These are phyloP conservation scores for Pycnomerus fuliginosus DNA, from an alignment of 2,888 invertebrate species.

Conservation along the genomic window DNA sequence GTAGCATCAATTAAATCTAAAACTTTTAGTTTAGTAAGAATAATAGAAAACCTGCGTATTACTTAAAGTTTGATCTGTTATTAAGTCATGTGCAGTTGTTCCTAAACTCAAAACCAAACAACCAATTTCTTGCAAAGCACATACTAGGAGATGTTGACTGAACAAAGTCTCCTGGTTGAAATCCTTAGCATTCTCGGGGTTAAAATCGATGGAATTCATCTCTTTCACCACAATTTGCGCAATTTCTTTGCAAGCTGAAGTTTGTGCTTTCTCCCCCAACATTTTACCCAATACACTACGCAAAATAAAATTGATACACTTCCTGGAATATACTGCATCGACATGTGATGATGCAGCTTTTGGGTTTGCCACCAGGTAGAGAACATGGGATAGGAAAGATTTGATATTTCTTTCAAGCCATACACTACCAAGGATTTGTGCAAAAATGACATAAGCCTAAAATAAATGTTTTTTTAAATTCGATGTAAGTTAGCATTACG, in stretches of 20 bases:
- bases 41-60: too few species aligned
- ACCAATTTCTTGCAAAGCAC: conserved; percentile 92
- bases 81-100: conserved; percentile 89
- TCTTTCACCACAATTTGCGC: conserved; percentile 89
- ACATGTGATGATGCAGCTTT: conserved; percentile 95
- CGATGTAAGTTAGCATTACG: conserved; percentile 59
- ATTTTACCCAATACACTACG: conserved; percentile 90
- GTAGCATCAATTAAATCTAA: conserved; percentile 74
- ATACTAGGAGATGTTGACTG: conserved; percentile 88
- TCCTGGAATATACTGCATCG: conserved; percentile 95
- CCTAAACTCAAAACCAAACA: conserved; percentile 86
- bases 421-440: conserved; percentile 87
- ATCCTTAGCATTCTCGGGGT: conserved; percentile 89
- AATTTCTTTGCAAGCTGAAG: conserved; percentile 92
- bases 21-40: conserved; percentile 1
- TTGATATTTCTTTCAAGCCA: conserved; percentile 95
- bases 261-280: conserved; percentile 96
- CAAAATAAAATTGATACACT: conserved; percentile 94
- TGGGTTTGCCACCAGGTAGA: conserved; percentile 93
- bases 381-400: conserved; percentile 81
- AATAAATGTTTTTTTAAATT: conserved; percentile 31
- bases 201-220: conserved; percentile 93
- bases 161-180: conserved; percentile 87
- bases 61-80: conserved; percentile 85
- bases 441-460: conserved; percentile 93